These are phyloP conservation scores for Excalfactoria chinensis DNA, from an alignment of 2,113 vertebrate species.

Conservation along the genomic window DNA sequence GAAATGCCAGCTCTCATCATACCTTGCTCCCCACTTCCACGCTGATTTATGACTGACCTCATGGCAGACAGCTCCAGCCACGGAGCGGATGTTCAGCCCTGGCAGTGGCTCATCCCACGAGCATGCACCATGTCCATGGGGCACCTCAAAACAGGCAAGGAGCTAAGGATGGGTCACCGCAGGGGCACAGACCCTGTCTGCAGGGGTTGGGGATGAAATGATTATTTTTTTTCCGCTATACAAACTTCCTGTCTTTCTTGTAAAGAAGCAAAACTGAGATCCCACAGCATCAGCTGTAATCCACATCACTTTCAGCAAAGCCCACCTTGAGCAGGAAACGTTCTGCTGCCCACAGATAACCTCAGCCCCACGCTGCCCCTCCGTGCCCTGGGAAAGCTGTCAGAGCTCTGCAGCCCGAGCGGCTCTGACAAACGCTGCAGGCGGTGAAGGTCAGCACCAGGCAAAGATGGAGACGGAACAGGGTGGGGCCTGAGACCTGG, in stretches of 20 bases:
- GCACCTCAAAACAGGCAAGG: background rate
- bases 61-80: background rate
- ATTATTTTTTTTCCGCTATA: accelerated
- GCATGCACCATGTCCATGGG: accelerated
- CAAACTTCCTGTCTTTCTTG: background rate
- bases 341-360: background rate
- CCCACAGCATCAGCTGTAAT: background rate
- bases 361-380: background rate
- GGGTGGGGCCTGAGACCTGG: background rate
- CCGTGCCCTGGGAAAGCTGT: background rate
- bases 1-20: slow-evolving; percentile 60
- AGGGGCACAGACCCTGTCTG: accelerated
- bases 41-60: background rate
- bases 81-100: accelerated
- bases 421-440: accelerated
- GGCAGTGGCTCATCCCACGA: accelerated
- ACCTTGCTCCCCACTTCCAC: background rate
- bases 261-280: background rate
- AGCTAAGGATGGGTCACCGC: background rate
- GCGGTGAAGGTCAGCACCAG: background rate
- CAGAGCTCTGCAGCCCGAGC: accelerated
- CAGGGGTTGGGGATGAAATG: background rate
- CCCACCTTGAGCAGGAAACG: background rate
- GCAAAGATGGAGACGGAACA: accelerated
- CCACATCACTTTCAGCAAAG: background rate